phyloP scores from a whole-genome alignment of 2,888 invertebrate species.

The Folsomia candida region DNA sequence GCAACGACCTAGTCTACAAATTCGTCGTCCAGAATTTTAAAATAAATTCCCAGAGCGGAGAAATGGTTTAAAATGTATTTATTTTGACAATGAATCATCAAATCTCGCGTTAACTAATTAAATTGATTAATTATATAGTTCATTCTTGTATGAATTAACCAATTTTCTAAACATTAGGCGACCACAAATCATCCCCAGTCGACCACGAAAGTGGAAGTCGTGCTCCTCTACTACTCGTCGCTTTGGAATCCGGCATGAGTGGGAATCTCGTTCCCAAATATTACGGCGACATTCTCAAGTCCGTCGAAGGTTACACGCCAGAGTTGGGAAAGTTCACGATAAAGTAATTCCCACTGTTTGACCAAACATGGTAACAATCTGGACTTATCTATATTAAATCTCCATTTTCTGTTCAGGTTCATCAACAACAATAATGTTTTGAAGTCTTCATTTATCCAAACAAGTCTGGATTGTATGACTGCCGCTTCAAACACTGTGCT shows the following conservation, averaged over 20 bases:
- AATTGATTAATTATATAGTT: too few relatives aligned
- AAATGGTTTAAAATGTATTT: too few relatives aligned
- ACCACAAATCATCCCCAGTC: too few relatives aligned
- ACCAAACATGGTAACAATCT: neutral
- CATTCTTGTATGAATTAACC: too few relatives aligned
- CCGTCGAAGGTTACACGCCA: conserved; percentile 72
- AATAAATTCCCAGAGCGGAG: too few relatives aligned
- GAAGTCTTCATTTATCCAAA: conserved; percentile 31
- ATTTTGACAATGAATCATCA: too few relatives aligned
- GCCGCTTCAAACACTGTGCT: conserved; percentile 40
- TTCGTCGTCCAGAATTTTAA: too few relatives aligned
- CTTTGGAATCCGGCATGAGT: conserved; percentile 43
- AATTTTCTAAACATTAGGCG: too few relatives aligned
- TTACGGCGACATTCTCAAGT: conserved; percentile 56
- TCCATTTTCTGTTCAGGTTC: neutral
- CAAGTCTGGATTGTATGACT: conserved; percentile 42
- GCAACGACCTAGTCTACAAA: too few relatives aligned
- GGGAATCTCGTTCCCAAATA: conserved; percentile 39
- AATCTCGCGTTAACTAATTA: too few relatives aligned
- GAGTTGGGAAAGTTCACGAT: conserved; percentile 74
- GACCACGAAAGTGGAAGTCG: conserved; percentile 49
- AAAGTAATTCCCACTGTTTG: conserved; percentile 51
- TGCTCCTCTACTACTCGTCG: conserved; percentile 47
- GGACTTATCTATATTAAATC: too few relatives aligned
- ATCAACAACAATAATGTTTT: conserved; percentile 17